Evolutionary conservation across 2,888 invertebrate genomes (phyloP), one percentile per base, ranked within the genome.

Genomic region (Adineta ricciae): DNA sequence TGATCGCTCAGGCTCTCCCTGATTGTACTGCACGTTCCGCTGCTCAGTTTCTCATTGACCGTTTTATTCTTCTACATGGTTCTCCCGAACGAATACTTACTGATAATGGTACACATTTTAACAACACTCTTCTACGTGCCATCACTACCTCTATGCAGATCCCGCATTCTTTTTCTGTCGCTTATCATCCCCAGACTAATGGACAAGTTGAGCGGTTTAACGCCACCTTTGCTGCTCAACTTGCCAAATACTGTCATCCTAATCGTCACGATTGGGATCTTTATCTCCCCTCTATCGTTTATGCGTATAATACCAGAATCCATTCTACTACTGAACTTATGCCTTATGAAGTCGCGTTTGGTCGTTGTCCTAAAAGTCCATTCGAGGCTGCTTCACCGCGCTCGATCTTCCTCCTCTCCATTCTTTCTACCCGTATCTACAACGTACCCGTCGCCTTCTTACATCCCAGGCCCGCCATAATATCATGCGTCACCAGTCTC

Each of bases 101-200:
- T 21, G 87, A 88, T 46, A 87, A 86, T 27, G 88, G 87, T 5
- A 41, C 83, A 21, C 86, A 86, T 24, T 87, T 86, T 85, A 85
- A 87, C 27, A 87, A 86, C 27, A 36, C 78, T 8, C 24, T 87
- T 19, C 87, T 87, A 84, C 16, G 54, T 14, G 86, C 87, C 27
- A 72, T 87, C 83, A 87, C 87, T 84, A 41, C 54, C 41, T 19
- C 87, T 8, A 24, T 87, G 32, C 19, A 27, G 86, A 84, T 84
- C n/a, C 73, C 86, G 3, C 87, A 87, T 49, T 87, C 87, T 1
- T 84, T 86, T 52, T 87, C 87, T 0, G 86, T 87, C n/a, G 84
- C 86, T 19, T 84, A 82, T n/a, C 73, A 73, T 16, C 73, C 73
- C 2, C 73, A 73, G 36, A 38, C 73, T 4, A 73, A 73, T 19